Percentiles rank a stretch among this genome's conserved stretches.
Conservation (phyloP, 1,140 invertebrate genomes). For the Magallana angulata region DNA sequence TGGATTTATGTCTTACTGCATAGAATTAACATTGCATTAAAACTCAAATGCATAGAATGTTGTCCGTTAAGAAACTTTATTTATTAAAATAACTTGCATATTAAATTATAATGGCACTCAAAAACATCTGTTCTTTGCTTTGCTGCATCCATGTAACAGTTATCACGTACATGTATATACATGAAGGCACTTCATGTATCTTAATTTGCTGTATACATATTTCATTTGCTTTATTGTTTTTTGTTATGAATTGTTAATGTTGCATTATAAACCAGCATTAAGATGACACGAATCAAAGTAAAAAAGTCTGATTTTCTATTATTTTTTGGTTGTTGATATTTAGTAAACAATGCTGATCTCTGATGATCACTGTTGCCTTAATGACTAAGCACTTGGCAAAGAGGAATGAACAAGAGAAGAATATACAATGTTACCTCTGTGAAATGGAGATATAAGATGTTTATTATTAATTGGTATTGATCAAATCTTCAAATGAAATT, state of each 20-base stretch:
- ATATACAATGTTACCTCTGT: neutral
- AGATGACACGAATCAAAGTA: neutral
- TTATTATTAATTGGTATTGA: neutral
- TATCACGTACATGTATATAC: neutral
- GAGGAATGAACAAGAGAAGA: neutral
- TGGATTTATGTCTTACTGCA: neutral
- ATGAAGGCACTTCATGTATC: neutral
- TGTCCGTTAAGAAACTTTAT: neutral
- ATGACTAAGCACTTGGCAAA: neutral
- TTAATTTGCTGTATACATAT: neutral
- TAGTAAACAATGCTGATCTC: neutral
- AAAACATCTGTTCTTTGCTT: neutral
- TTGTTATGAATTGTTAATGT: neutral
- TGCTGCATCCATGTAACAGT: neutral
- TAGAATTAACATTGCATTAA: neutral
- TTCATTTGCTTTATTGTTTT: neutral
- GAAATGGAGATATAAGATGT: neutral
- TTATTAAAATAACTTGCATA: neutral
- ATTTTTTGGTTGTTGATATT: neutral
- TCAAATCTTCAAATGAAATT: conserved; percentile 3
- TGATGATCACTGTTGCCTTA: neutral
- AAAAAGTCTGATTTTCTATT: neutral
- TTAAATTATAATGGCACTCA: neutral
- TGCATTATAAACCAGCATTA: neutral
- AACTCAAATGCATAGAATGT: neutral